A percentile compares a stretch with the other conserved stretches of the same genome.
phyloP scores from a whole-genome alignment of 2,113 vertebrate genomes.

The Benitochromis conjunctus region DNA sequence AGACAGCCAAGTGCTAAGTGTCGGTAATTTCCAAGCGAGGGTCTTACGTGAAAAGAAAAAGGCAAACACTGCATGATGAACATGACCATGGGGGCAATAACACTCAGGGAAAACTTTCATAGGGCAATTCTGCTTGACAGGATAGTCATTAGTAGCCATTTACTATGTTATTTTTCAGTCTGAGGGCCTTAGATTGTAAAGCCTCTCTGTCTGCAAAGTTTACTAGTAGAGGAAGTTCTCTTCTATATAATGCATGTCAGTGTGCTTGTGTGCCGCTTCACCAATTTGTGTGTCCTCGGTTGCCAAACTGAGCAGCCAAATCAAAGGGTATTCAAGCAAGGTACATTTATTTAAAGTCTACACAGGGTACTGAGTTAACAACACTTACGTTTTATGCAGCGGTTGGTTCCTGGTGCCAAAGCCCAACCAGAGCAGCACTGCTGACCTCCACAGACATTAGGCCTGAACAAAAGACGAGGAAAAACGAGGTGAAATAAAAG shows the following conservation, averaged over 20 bases:
- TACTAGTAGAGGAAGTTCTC: not conserved
- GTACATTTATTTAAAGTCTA: not conserved
- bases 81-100: conserved; percentile 38
- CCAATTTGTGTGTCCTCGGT: not conserved
- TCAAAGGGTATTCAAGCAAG: not conserved
- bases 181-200: conserved; percentile 7
- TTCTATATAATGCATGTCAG: not conserved
- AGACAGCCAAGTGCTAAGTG: conserved; percentile 48
- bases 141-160: conserved; percentile 48
- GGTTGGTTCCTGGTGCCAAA: conserved; percentile 84
- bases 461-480: conserved; percentile 68
- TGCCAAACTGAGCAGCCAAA: not conserved
- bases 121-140: conserved; percentile 47
- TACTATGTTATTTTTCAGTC: conserved; percentile 34
- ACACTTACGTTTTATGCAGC: conserved; percentile 93
- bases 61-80: conserved; percentile 28
- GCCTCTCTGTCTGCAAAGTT: conserved; percentile 17
- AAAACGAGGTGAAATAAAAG: not conserved
- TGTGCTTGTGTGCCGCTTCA: not conserved
- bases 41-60: conserved; percentile 36
- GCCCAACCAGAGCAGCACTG: conserved; percentile 95
- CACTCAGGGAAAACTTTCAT: conserved; percentile 38
- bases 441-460: conserved; percentile 91
- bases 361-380: not conserved
- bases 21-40: conserved; percentile 37